Conservation (phyloP, 2,888 invertebrate genomes). For the Alloplasta piceator region DNA sequence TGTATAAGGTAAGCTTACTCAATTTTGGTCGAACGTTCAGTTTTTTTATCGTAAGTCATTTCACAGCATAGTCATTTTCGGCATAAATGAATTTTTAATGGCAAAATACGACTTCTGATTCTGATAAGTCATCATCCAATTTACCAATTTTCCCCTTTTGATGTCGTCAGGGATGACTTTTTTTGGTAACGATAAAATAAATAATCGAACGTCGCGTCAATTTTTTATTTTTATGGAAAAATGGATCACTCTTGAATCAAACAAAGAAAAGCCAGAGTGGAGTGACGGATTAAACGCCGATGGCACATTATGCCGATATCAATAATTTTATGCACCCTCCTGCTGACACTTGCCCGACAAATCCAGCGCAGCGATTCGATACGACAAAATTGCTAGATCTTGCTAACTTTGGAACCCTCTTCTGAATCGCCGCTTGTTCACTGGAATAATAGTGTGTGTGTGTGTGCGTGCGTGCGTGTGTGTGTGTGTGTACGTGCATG, state of each 20-base stretch:
- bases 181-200: not conserved
- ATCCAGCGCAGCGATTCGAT: slow-evolving; percentile 76
- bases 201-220: not conserved
- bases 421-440: slow-evolving; percentile 33
- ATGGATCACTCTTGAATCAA: not conserved
- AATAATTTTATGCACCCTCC: slow-evolving; percentile 80
- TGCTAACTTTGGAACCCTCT: slow-evolving; percentile 32
- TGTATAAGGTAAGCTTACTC: too few relatives aligned
- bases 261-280: not conserved
- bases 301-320: slow-evolving; percentile 64
- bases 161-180: not conserved
- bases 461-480: slow-evolving; percentile 27
- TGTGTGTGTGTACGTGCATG: slow-evolving; percentile 29
- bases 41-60: too few relatives aligned
- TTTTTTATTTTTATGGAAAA: not conserved
- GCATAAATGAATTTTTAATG: too few relatives aligned
- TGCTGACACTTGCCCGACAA: slow-evolving; percentile 70
- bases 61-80: too few relatives aligned
- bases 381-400: slow-evolving; percentile 71
- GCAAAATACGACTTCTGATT: too few relatives aligned
- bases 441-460: not conserved
- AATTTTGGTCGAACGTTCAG: too few relatives aligned
- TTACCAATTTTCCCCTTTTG: too few relatives aligned
- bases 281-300: slow-evolving; percentile 4
- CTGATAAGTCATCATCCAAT: too few relatives aligned